Percentiles rank a stretch among this genome's conserved stretches.
phyloP scores from a whole-genome alignment of 2,888 invertebrate species.

The Melanchra persicariae region DNA sequence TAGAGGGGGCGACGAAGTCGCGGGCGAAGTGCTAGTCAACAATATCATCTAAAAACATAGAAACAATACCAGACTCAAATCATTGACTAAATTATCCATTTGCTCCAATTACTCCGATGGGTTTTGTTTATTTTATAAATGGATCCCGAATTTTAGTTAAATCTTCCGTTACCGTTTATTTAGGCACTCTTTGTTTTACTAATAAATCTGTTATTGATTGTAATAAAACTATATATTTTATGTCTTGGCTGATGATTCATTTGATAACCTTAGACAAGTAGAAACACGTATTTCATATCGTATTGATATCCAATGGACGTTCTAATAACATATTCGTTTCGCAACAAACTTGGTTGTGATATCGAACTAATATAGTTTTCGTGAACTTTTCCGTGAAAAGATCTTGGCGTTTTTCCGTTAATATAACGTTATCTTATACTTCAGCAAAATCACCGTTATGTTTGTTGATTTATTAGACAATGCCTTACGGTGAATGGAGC shows the following conservation, averaged over 20 bases:
- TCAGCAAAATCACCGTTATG: slow-evolving; percentile 7
- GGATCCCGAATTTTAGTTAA: slow-evolving; percentile 38
- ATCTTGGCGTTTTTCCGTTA: slow-evolving; percentile 16
- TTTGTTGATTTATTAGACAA: slow-evolving; percentile 28
- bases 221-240: slow-evolving; percentile 21
- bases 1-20: too few species aligned
- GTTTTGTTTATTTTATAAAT: slow-evolving; percentile 47
- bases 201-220: slow-evolving; percentile 23
- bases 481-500: slow-evolving; percentile 26
- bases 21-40: too few species aligned
- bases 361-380: slow-evolving; percentile 28
- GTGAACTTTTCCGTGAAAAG: slow-evolving; percentile 13
- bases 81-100: slow-evolving; percentile 13
- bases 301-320: slow-evolving; percentile 14
- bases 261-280: slow-evolving; percentile 10
- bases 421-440: neutral
- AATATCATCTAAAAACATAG: neutral
- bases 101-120: slow-evolving; percentile 23
- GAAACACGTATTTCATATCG: slow-evolving; percentile 38
- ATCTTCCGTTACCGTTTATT: slow-evolving; percentile 43
- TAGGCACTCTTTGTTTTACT: slow-evolving; percentile 36
- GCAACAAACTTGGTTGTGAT: slow-evolving; percentile 27
- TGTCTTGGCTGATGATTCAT: neutral
- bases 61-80: slow-evolving; percentile 4
- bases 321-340: slow-evolving; percentile 34